phyloP scores from a whole-genome alignment of 2,888 invertebrate species.

The Lucinisca nassula region DNA sequence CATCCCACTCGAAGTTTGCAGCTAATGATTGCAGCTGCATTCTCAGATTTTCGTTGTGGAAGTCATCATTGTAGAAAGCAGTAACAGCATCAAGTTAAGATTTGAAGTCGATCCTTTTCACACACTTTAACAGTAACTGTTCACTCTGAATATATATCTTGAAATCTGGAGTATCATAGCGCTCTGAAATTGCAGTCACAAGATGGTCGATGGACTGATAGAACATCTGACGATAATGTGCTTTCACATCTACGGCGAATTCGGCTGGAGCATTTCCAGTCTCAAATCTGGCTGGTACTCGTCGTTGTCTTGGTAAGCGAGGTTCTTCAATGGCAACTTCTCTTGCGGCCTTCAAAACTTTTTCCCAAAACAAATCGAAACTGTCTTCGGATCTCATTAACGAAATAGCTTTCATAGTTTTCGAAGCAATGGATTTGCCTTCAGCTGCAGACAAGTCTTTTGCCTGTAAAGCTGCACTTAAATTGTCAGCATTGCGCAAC shows the following conservation, averaged over 20 bases:
- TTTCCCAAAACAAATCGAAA: conserved; percentile 36
- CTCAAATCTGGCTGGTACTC: conserved; percentile 35
- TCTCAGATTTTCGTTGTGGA: not conserved
- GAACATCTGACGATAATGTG: conserved; percentile 32
- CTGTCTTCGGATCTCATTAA: conserved; percentile 22
- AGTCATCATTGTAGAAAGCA: conserved; percentile 10
- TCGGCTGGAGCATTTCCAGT: conserved; percentile 17
- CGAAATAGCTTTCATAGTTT: not conserved
- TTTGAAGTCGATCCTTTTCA: not conserved
- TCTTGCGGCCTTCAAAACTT: conserved; percentile 8
- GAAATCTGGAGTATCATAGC: conserved; percentile 49
- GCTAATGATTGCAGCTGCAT: conserved; percentile 17
- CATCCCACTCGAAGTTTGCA: not conserved
- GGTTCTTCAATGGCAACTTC: conserved; percentile 32
- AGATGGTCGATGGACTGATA: conserved; percentile 46
- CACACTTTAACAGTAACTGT: conserved; percentile 45
- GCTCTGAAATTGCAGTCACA: conserved; percentile 14
- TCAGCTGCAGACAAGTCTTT: not conserved
- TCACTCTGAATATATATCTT: conserved; percentile 19
- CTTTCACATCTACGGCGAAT: conserved; percentile 18
- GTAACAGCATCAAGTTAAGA: not conserved
- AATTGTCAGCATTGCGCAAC: not conserved
- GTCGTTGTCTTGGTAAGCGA: conserved; percentile 27
- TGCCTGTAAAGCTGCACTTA: not conserved
- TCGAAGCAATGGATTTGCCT: not conserved